A percentile compares a stretch with the other conserved stretches of the same genome.
These are phyloP conservation scores for Gallinago media DNA, from an alignment of 2,113 vertebrate genomes.

Conservation along the genomic window DNA sequence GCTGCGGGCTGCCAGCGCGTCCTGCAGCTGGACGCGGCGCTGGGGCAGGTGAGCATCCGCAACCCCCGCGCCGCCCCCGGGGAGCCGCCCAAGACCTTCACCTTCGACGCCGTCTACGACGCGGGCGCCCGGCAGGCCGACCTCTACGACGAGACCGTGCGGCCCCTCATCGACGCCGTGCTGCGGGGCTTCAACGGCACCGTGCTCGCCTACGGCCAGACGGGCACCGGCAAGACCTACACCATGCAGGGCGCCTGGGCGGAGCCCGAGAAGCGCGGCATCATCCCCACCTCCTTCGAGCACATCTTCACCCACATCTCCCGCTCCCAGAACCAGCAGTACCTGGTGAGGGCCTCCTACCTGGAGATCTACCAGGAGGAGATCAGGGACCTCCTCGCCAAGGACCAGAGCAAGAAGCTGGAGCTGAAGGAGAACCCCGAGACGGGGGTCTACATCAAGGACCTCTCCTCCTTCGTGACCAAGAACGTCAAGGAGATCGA, in stretches of 20 bases:
- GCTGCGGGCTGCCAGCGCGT: conserved; percentile 80
- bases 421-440: conserved; percentile 94
- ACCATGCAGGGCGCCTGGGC: conserved; percentile 91
- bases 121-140: conserved; percentile 88
- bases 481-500: conserved; percentile 96
- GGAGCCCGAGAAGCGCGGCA: conserved; percentile 86
- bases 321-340: conserved; percentile 94
- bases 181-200: conserved; percentile 95
- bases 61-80: conserved; percentile 86
- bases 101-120: conserved; percentile 94
- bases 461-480: conserved; percentile 93
- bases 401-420: conserved; percentile 90
- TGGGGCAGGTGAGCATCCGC: conserved; percentile 91
- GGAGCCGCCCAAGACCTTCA: conserved; percentile 91
- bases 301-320: conserved; percentile 98
- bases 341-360: conserved; percentile 96
- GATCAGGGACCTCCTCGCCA: conserved; percentile 91
- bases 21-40: conserved; percentile 86
- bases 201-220: conserved; percentile 93
- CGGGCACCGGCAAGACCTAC: conserved; percentile 95
- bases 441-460: conserved; percentile 91
- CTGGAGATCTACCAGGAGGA: conserved; percentile 99
- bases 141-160: conserved; percentile 91
- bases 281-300: conserved; percentile 92
- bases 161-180: conserved; percentile 92